These are phyloP conservation scores for Saturnia japonica DNA, from an alignment of 2,888 invertebrate species.

Conservation along the genomic window DNA sequence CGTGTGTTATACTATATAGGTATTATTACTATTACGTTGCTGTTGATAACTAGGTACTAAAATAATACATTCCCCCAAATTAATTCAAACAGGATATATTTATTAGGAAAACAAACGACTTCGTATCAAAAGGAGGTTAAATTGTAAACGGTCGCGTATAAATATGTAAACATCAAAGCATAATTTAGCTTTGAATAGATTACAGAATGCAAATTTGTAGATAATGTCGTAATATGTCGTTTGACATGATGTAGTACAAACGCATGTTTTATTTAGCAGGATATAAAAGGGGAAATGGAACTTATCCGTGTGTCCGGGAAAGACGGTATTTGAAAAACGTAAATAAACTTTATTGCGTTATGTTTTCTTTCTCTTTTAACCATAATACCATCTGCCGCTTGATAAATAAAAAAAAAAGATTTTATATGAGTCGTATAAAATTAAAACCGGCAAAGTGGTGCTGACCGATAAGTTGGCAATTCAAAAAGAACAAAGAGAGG, in stretches of 20 bases:
- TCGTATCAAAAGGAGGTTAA: constrained; percentile 12
- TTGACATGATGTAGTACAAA: constrained; percentile 43
- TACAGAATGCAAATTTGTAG: constrained; percentile 69
- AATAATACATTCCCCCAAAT: not conserved
- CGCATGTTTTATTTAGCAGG: constrained; percentile 63
- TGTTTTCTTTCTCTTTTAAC: not conserved
- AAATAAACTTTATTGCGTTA: constrained; percentile 1
- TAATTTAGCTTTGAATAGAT: constrained; percentile 58
- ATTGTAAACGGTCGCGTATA: constrained; percentile 14
- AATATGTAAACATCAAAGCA: constrained; percentile 64
- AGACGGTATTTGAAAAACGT: not conserved
- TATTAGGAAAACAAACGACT: constrained; percentile 11
- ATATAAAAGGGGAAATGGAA: constrained; percentile 36
- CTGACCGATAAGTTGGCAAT: too few relatives aligned
- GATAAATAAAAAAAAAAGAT: too few relatives aligned
- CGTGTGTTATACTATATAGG: not conserved
- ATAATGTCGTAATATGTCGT: constrained; percentile 62
- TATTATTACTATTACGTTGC: not conserved
- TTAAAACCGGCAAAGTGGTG: too few relatives aligned
- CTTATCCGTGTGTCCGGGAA: constrained; percentile 10
- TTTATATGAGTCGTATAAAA: too few relatives aligned
- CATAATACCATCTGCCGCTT: not conserved
- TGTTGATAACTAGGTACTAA: not conserved
- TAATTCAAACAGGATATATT: constrained; percentile 10
- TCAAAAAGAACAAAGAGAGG: too few relatives aligned